A percentile compares a stretch with the other conserved stretches of the same genome.
phyloP scores from a whole-genome alignment of 2,113 vertebrate genomes.

The Camelus dromedarius region DNA sequence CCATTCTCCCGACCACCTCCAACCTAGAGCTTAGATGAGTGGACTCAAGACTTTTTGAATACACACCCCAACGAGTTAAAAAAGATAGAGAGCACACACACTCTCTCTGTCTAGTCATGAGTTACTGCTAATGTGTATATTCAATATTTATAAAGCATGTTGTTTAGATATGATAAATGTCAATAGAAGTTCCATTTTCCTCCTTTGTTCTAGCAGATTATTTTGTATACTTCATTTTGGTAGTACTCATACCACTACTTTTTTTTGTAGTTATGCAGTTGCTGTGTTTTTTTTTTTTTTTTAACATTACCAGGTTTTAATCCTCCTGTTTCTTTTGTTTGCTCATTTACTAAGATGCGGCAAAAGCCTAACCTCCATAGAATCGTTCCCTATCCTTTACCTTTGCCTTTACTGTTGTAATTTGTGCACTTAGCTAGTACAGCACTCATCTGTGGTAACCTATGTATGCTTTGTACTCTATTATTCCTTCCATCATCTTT shows the following conservation, averaged over 20 bases:
- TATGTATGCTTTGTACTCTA: neutral
- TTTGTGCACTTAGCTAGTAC: neutral
- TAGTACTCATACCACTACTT: neutral
- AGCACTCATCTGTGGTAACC: neutral
- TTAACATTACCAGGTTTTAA: neutral
- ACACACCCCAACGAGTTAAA: neutral
- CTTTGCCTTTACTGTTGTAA: constrained; percentile 19
- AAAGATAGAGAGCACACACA: neutral
- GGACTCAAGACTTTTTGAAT: neutral
- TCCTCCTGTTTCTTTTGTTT: neutral
- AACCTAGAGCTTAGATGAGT: neutral
- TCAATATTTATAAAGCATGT: neutral
- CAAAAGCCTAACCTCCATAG: neutral
- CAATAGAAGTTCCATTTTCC: neutral
- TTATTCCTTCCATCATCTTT: neutral
- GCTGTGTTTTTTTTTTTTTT: neutral
- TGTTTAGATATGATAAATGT: neutral
- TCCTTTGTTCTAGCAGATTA: neutral
- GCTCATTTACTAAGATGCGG: neutral
- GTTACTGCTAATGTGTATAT: neutral
- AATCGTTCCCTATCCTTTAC: neutral
- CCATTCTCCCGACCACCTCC: neutral
- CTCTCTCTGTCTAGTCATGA: neutral
- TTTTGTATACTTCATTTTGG: constrained; percentile 38
- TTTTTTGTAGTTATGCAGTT: neutral